Conservation (phyloP, 35 echinoderm and acorn worm species). For the Amphiura filiformis region DNA sequence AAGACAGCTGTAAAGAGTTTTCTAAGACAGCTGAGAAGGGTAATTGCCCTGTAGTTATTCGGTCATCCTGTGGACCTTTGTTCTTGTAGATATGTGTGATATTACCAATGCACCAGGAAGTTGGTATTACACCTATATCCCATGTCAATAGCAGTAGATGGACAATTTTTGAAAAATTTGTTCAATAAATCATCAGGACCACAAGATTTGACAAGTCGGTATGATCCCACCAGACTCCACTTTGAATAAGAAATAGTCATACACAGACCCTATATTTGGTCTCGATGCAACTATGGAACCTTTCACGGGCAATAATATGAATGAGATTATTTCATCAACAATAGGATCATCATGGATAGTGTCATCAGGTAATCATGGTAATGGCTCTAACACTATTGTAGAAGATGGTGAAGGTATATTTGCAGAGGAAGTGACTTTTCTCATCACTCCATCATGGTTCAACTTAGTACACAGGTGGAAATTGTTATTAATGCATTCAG, state of each 20-base stretch:
- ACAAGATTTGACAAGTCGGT: neutral
- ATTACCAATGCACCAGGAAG: neutral
- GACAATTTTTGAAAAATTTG: neutral
- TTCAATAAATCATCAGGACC: neutral
- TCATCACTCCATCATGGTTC: neutral
- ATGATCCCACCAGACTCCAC: too few relatives aligned
- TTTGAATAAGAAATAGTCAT: too few relatives aligned
- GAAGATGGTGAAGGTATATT: too few relatives aligned
- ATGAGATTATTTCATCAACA: too few relatives aligned
- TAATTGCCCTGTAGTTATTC: slow-evolving; percentile 15
- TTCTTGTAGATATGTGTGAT: neutral
- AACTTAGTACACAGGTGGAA: neutral
- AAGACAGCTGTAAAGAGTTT: slow-evolving; percentile 19
- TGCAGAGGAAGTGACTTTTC: too few relatives aligned
- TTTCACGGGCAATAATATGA: too few relatives aligned
- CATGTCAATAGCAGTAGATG: neutral
- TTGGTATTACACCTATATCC: neutral
- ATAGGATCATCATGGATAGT: too few relatives aligned
- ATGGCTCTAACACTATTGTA: too few relatives aligned
- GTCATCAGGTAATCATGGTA: too few relatives aligned
- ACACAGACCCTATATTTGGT: too few relatives aligned
- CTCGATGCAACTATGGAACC: too few relatives aligned
- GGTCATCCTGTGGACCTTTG: slow-evolving; percentile 18
- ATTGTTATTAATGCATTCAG: neutral
- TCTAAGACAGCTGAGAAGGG: slow-evolving; percentile 21